Base-by-base conservation (phyloP, 2,888 invertebrate genomes). In the Mimumesa dahlbomi region DNA sequence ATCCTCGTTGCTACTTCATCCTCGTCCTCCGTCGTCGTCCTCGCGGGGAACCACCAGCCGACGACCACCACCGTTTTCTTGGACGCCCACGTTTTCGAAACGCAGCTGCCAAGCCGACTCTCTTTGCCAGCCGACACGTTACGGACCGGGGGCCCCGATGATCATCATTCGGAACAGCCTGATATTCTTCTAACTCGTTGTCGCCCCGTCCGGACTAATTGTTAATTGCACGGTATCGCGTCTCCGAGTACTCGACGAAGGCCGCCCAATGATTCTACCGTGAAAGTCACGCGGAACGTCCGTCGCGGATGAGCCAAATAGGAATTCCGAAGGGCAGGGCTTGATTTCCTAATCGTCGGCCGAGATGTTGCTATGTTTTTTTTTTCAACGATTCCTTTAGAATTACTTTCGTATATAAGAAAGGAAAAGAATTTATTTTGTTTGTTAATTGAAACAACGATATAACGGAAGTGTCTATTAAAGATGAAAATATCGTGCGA, bases 81-180 rank as follows among this genome's bases (percentile, higher is more conserved):
- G 16, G 45, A 73, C 77, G 73, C 78, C 77, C 73, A 77, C 77
- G 75, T 73, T 77, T 48, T 43, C 58, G n/a, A 34, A 45, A 53
- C 42, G 38, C 56, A 53, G 50, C 67, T 75, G 77, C 78, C 77
- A 70, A 72, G 43, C 42, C 16, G 45, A 43, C 68, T 56, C 62
- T 53, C 42, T 19, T 42, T 40, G 52, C 31, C 42, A 50, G 42
- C 48, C 6, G 34, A 18, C 18, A n/a, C 46, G 49, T 13, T 25
- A 31, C 34, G 19, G 25, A 16, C 13, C 22, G 56, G 25, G n/a
- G 18, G 14, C 5, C 16, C 2, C 16, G 38, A 14, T 11, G 40
- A 53, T n/a, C n/a, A n/a, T n/a, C n/a, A n/a, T n/a, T n/a, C n/a
- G n/a, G 25, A 9, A 48, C 43, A 52, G 42, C 13, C 25, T 42